Conservation (phyloP, 1,140 invertebrate genomes). For the Pogonomyrmex barbatus region DNA sequence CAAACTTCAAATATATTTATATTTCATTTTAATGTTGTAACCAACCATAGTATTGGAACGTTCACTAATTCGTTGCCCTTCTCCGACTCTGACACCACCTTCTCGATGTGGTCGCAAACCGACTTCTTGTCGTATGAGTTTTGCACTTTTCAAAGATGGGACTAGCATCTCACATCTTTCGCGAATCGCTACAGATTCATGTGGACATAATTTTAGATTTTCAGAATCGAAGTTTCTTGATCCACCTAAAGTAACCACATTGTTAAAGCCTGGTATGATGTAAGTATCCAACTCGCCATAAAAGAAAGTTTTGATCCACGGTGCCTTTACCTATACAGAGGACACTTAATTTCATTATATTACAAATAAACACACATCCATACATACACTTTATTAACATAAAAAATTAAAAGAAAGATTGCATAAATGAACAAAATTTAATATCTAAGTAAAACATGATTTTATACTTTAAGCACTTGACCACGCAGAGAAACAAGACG, state of each 20-base stretch:
- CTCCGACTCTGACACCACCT: conserved; percentile 89
- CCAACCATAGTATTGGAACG: conserved; percentile 70
- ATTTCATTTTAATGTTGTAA: neutral
- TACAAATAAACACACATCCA: too few species aligned
- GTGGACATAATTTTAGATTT: conserved; percentile 89
- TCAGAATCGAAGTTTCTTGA: conserved; percentile 93
- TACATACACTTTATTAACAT: too few species aligned
- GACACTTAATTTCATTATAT: neutral
- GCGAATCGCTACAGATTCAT: conserved; percentile 91
- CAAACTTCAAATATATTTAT: too few species aligned
- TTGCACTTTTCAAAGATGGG: conserved; percentile 89
- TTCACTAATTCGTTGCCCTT: conserved; percentile 87
- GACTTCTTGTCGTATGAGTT: conserved; percentile 89
- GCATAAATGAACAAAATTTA: neutral
- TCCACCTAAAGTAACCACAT: conserved; percentile 93
- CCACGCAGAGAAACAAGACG: conserved; percentile 94
- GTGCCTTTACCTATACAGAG: conserved; percentile 90
- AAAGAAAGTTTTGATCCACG: conserved; percentile 96
- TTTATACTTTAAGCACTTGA: conserved; percentile 92
- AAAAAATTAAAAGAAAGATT: neutral
- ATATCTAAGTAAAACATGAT: neutral
- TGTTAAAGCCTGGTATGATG: conserved; percentile 92
- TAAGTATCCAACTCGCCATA: conserved; percentile 95
- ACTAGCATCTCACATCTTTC: conserved; percentile 91
- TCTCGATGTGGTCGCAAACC: conserved; percentile 93